phyloP scores from a whole-genome alignment of 2,113 vertebrate species.

The Phocoena phocoena region DNA sequence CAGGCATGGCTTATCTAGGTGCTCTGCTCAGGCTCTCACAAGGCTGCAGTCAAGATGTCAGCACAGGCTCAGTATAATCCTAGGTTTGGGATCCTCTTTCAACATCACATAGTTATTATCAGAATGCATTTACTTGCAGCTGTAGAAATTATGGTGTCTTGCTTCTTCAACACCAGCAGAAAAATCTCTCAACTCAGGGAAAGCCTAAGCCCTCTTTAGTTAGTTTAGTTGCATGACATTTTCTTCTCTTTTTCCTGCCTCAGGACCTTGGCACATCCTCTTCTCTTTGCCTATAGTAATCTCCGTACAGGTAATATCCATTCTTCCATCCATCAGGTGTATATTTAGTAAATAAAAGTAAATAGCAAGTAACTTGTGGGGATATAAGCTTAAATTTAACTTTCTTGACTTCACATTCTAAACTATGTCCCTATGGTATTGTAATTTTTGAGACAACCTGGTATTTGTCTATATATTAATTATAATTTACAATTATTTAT shows the following conservation, averaged over 20 bases:
- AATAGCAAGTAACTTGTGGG: background rate
- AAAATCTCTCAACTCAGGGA: background rate
- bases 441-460: background rate
- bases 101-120: background rate
- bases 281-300: background rate
- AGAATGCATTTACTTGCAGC: background rate
- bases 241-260: background rate
- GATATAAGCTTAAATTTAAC: background rate
- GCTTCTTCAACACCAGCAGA: background rate
- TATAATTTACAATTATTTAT: background rate
- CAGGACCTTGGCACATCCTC: background rate
- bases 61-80: background rate
- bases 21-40: background rate
- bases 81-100: background rate
- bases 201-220: background rate
- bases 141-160: background rate
- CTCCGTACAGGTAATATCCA: background rate
- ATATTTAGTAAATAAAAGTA: background rate
- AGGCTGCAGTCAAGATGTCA: background rate
- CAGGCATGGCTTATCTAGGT: background rate
- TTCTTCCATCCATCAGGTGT: background rate
- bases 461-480: background rate
- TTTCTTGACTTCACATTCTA: background rate
- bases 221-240: background rate
- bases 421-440: background rate